These are phyloP conservation scores for Bellardia pandia DNA, from an alignment of 2,888 invertebrate genomes.

Conservation along the genomic window DNA sequence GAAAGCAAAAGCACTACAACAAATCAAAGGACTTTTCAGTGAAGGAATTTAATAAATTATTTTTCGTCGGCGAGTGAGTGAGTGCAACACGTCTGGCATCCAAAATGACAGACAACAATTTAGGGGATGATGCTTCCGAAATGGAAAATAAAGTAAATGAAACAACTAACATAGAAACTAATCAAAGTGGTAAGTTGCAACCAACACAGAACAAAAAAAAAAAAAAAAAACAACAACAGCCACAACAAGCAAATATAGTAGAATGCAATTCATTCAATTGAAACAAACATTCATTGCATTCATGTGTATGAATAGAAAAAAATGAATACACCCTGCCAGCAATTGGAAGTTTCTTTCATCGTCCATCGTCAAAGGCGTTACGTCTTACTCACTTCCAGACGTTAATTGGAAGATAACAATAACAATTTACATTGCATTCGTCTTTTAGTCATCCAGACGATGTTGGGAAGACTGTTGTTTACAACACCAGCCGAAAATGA, in stretches of 20 bases:
- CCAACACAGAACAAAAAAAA: not conserved
- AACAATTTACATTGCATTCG: too few relatives aligned
- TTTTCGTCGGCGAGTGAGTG: conserved; percentile 50
- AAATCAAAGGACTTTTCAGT: conserved; percentile 37
- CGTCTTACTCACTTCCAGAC: too few relatives aligned
- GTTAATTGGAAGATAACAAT: too few relatives aligned
- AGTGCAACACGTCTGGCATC: conserved; percentile 69
- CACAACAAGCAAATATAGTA: not conserved
- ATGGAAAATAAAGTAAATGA: conserved; percentile 71
- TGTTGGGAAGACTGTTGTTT: too few relatives aligned
- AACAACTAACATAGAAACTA: conserved; percentile 70
- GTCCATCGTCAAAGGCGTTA: too few relatives aligned
- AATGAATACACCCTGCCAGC: too few relatives aligned
- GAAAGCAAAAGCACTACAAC: conserved; percentile 1
- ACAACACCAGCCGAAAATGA: too few relatives aligned
- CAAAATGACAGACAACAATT: conserved; percentile 72
- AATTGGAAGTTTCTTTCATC: too few relatives aligned
- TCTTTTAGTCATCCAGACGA: too few relatives aligned
- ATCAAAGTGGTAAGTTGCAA: conserved; percentile 68
- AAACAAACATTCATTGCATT: conserved; percentile 26
- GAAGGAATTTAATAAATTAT: conserved; percentile 50
- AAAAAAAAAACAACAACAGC: conserved; percentile 10
- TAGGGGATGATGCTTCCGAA: conserved; percentile 69
- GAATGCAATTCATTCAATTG: conserved; percentile 16
- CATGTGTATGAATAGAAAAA: not conserved